These are phyloP conservation scores for Rotaria magnacalcarata DNA, from an alignment of 2,888 invertebrate genomes.

Conservation along the genomic window DNA sequence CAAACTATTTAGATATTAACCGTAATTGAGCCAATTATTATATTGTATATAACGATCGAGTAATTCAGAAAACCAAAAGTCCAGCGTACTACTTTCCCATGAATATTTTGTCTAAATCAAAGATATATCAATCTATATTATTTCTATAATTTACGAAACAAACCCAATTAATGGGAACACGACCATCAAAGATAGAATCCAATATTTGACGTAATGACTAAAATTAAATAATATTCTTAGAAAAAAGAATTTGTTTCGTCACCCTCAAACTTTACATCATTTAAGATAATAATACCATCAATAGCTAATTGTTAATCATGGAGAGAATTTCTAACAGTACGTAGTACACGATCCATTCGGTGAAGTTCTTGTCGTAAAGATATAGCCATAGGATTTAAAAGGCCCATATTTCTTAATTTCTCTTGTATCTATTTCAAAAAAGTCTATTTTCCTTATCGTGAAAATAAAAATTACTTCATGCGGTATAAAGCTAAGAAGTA, in stretches of 20 bases:
- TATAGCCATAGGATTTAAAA: constrained; percentile 87
- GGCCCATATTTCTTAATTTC: constrained; percentile 73
- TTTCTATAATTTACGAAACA: too few relatives aligned
- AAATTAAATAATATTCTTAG: too few relatives aligned
- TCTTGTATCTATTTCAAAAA: constrained; percentile 67
- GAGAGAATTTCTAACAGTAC: constrained; percentile 72
- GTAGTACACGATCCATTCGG: constrained; percentile 80
- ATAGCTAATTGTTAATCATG: constrained; percentile 86
- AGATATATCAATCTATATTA: too few relatives aligned
- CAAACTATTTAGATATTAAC: too few relatives aligned
- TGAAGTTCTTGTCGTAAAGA: constrained; percentile 72
- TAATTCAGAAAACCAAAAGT: too few relatives aligned
- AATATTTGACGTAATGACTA: not conserved
- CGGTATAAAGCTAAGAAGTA: constrained; percentile 77
- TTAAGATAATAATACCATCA: constrained; percentile 94
- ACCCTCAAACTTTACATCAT: constrained; percentile 65
- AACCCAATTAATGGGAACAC: not conserved
- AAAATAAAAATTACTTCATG: constrained; percentile 67
- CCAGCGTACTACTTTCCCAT: too few relatives aligned
- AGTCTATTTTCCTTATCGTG: not conserved
- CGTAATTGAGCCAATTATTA: too few relatives aligned
- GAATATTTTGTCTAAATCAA: too few relatives aligned
- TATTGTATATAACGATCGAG: too few relatives aligned
- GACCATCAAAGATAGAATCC: not conserved
- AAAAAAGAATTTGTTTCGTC: not conserved